phyloP scores from a whole-genome alignment of 1,140 invertebrate genomes.

The Drosophila parabipectinata region DNA sequence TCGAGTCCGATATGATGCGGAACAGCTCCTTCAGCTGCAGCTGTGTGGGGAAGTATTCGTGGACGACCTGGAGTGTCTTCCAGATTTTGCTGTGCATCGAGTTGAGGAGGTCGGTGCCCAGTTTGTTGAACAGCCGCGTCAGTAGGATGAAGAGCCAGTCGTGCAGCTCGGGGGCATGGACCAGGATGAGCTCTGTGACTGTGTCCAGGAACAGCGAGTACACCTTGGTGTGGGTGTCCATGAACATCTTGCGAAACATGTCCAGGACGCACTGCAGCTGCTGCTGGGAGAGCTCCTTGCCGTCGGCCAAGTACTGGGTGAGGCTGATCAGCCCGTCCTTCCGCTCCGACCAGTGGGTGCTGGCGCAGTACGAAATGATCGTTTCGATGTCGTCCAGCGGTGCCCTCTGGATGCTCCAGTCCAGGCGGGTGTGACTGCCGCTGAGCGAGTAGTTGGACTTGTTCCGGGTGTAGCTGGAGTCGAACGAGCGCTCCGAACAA shows the following conservation, averaged over 20 bases:
- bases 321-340: conserved; percentile 95
- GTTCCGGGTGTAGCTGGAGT: conserved; percentile 87
- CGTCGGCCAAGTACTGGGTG: conserved; percentile 84
- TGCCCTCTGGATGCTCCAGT: conserved; percentile 84
- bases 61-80: conserved; percentile 93
- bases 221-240: conserved; percentile 98
- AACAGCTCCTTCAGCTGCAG: conserved; percentile 87
- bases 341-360: conserved; percentile 95
- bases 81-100: conserved; percentile 96
- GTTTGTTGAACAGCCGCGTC: conserved; percentile 92
- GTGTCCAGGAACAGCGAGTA: conserved; percentile 97
- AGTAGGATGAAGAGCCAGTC: conserved; percentile 96
- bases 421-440: conserved; percentile 91
- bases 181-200: conserved; percentile 93
- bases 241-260: conserved; percentile 97
- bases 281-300: conserved; percentile 75
- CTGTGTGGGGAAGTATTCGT: conserved; percentile 88
- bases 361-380: conserved; percentile 94
- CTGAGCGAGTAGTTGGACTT: conserved; percentile 88
- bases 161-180: conserved; percentile 93
- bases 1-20: conserved; percentile 93
- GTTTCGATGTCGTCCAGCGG: conserved; percentile 92
- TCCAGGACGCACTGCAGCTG: conserved; percentile 86
- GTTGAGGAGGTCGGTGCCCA: conserved; percentile 94
- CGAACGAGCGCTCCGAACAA: conserved; percentile 95